Evolutionary conservation across 1,140 invertebrate species (phyloP).

Genomic region (Pseudomyrmex gracilis): DNA sequence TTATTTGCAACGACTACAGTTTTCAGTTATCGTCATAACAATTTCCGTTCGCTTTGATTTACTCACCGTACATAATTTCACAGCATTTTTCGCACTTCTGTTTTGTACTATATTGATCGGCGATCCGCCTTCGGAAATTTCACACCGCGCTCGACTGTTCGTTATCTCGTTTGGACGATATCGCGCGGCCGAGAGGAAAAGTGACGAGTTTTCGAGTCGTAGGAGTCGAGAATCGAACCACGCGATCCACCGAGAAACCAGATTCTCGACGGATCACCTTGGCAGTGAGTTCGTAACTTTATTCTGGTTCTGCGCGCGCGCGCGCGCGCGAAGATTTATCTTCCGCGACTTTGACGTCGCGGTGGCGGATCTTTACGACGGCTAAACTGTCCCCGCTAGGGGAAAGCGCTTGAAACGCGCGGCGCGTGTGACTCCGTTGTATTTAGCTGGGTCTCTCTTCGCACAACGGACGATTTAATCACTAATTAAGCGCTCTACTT

Average conservation of each 20-base stretch:
- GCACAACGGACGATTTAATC: constrained; percentile 23
- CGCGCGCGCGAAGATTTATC: constrained; percentile 71
- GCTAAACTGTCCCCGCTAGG: constrained; percentile 18
- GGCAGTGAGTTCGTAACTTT: constrained; percentile 77
- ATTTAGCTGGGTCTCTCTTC: constrained; percentile 31
- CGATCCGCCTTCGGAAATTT: not conserved
- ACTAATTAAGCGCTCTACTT: constrained; percentile 47
- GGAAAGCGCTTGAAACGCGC: constrained; percentile 23
- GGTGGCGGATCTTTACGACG: not conserved
- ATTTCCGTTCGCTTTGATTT: constrained; percentile 5
- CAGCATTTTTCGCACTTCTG: not conserved
- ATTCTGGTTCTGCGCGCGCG: constrained; percentile 77
- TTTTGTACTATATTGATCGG: not conserved
- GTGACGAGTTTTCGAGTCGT: constrained; percentile 12
- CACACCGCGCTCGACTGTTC: not conserved
- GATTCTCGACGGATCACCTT: constrained; percentile 75
- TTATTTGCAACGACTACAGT: constrained; percentile 5
- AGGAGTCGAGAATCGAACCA: constrained; percentile 35
- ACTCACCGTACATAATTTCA: not conserved
- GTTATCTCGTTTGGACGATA: not conserved
- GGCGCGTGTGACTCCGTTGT: constrained; percentile 43
- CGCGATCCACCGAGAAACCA: not conserved
- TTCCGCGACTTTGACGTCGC: constrained; percentile 62
- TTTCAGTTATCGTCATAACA: not conserved
- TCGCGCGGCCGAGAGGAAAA: not conserved